A percentile compares a stretch with the other conserved stretches of the same genome.
phyloP scores from a whole-genome alignment of 2,888 invertebrate species.

The Apoderus coryli region DNA sequence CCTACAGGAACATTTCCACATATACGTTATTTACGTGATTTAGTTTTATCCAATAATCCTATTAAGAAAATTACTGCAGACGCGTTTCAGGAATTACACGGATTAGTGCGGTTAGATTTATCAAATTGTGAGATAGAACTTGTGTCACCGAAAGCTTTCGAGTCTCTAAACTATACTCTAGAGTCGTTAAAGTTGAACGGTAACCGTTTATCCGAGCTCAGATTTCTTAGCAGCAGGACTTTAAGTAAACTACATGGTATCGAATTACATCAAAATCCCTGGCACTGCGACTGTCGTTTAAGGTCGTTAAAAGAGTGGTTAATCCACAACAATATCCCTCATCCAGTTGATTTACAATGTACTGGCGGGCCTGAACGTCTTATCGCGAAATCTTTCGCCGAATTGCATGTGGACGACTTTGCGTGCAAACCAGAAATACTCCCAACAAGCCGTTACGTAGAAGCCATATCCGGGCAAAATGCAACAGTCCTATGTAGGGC shows the following conservation, averaged over 20 bases:
- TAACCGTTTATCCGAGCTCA: constrained; percentile 60
- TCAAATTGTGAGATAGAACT: constrained; percentile 69
- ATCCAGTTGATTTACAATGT: constrained; percentile 66
- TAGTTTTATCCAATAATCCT: constrained; percentile 68
- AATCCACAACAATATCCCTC: constrained; percentile 57
- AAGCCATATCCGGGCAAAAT: constrained; percentile 69
- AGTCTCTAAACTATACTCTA: constrained; percentile 57
- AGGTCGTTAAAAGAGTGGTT: constrained; percentile 73
- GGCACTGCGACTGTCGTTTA: constrained; percentile 77
- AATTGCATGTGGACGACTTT: constrained; percentile 66
- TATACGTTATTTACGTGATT: constrained; percentile 67
- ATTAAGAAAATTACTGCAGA: constrained; percentile 62
- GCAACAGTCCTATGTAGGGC: constrained; percentile 71
- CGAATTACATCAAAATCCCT: constrained; percentile 75
- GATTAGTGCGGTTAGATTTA: constrained; percentile 69
- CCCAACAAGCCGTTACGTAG: constrained; percentile 59
- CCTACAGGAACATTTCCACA: constrained; percentile 68
- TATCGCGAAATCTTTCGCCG: constrained; percentile 57
- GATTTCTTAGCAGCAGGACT: constrained; percentile 58
- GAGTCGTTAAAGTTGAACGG: constrained; percentile 69
- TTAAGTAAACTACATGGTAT: constrained; percentile 62
- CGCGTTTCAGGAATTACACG: constrained; percentile 60
- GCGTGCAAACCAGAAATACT: constrained; percentile 74
- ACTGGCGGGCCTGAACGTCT: constrained; percentile 54
- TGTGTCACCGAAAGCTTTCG: constrained; percentile 64